phyloP scores from a whole-genome alignment of 2,113 vertebrate species.

The Cygnus buccinator region DNA sequence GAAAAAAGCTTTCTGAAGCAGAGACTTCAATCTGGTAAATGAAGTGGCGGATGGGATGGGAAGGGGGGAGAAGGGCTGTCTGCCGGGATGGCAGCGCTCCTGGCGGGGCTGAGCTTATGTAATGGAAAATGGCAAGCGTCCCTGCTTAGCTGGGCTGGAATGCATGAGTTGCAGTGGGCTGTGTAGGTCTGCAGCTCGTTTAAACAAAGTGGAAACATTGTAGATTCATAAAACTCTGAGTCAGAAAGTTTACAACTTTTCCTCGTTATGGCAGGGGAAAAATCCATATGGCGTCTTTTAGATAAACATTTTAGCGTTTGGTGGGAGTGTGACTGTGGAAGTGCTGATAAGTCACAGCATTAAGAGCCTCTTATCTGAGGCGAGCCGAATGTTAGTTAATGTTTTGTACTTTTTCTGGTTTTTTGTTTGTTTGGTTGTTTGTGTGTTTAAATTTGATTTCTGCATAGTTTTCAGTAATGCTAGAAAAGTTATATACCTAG shows the following conservation, averaged over 20 bases:
- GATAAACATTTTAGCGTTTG: neutral
- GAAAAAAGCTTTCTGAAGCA: neutral
- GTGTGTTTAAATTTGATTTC: neutral
- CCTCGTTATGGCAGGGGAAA: neutral
- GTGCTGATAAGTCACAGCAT: neutral
- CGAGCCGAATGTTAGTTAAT: fast-evolving
- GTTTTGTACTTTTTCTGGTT: neutral
- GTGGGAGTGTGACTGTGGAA: neutral
- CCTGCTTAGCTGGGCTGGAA: neutral
- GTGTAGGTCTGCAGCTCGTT: slow-evolving; percentile 43
- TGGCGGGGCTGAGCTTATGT: neutral
- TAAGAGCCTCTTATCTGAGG: neutral
- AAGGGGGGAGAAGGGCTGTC: neutral
- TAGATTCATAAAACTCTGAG: slow-evolving; percentile 28
- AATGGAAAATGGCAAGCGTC: slow-evolving; percentile 58
- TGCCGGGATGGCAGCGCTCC: neutral
- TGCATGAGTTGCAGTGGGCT: neutral
- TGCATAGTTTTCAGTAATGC: neutral
- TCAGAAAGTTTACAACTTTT: slow-evolving; percentile 40
- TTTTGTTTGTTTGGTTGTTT: neutral
- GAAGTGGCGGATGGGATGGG: neutral
- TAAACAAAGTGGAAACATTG: slow-evolving; percentile 23
- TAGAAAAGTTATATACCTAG: neutral
- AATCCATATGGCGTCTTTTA: neutral
- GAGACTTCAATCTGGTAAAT: neutral